Conservation (phyloP, 2,113 vertebrate genomes). For the Pachycephala philippinensis region DNA sequence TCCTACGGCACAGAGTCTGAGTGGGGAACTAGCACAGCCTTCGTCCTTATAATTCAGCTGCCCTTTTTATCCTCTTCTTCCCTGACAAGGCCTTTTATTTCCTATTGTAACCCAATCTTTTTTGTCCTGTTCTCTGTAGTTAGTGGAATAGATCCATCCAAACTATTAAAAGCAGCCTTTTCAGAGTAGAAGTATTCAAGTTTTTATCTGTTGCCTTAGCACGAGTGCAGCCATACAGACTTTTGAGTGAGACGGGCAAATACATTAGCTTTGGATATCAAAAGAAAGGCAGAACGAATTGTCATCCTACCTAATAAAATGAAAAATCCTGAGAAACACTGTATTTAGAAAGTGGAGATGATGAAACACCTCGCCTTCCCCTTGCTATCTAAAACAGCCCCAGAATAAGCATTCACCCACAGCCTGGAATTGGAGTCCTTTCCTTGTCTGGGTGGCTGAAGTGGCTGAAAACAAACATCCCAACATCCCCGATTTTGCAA, state of each 20-base stretch:
- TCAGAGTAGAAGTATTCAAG: neutral
- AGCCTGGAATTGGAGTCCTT: neutral
- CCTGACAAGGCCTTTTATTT: conserved; percentile 7
- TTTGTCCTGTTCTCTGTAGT: neutral
- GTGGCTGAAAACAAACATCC: neutral
- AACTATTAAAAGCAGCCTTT: neutral
- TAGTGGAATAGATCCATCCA: neutral
- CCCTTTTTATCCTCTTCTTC: neutral
- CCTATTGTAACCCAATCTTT: neutral
- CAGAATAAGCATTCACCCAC: neutral
- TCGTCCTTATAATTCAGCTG: neutral
- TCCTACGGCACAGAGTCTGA: neutral
- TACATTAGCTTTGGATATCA: neutral
- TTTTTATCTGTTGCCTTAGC: neutral
- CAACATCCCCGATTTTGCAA: neutral
- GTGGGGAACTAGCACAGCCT: neutral
- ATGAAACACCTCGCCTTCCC: neutral
- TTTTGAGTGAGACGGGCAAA: conserved; percentile 22
- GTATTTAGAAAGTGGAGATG: neutral
- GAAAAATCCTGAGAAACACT: neutral
- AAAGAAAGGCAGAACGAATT: neutral
- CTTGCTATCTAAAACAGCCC: neutral
- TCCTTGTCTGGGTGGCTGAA: neutral
- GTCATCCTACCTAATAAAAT: neutral
- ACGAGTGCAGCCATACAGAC: neutral